These are phyloP conservation scores for Agriopis leucophaearia DNA, from an alignment of 2,888 invertebrate species.

Conservation along the genomic window DNA sequence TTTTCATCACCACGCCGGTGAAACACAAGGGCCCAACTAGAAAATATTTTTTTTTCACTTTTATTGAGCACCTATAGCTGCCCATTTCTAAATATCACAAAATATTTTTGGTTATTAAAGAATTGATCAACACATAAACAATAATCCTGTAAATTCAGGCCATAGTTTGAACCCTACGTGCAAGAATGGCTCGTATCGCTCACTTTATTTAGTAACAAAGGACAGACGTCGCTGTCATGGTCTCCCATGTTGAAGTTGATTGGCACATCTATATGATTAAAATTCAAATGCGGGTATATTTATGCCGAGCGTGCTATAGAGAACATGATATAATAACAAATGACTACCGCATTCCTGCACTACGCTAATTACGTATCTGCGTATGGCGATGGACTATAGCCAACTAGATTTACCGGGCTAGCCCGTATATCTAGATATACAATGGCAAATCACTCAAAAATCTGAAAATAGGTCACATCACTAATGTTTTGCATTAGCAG, in stretches of 20 bases:
- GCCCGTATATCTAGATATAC: neutral
- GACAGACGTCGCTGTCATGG: slow-evolving; percentile 50
- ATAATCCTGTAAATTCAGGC: neutral
- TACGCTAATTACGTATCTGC: slow-evolving; percentile 64
- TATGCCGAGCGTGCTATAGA: slow-evolving; percentile 71
- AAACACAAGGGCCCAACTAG: too few relatives aligned
- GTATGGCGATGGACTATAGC: neutral
- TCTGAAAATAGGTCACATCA: neutral
- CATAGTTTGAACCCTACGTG: slow-evolving; percentile 31
- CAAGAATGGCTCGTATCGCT: slow-evolving; percentile 50
- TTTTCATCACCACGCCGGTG: too few relatives aligned
- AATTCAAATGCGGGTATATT: slow-evolving; percentile 75
- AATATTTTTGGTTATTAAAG: neutral
- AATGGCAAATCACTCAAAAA: neutral
- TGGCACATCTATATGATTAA: slow-evolving; percentile 68
- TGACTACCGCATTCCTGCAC: slow-evolving; percentile 80
- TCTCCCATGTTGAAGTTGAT: slow-evolving; percentile 66
- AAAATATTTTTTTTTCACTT: too few relatives aligned
- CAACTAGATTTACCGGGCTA: neutral
- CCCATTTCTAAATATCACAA: too few relatives aligned
- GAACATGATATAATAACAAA: slow-evolving; percentile 72
- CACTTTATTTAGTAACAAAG: slow-evolving; percentile 56
- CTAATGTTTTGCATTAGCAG: neutral
- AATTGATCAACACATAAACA: neutral
- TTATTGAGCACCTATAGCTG: too few relatives aligned